Evolutionary conservation across 53 echinoderm and acorn worm species (phyloP).

Genomic region (Pentamera pediparva): DNA sequence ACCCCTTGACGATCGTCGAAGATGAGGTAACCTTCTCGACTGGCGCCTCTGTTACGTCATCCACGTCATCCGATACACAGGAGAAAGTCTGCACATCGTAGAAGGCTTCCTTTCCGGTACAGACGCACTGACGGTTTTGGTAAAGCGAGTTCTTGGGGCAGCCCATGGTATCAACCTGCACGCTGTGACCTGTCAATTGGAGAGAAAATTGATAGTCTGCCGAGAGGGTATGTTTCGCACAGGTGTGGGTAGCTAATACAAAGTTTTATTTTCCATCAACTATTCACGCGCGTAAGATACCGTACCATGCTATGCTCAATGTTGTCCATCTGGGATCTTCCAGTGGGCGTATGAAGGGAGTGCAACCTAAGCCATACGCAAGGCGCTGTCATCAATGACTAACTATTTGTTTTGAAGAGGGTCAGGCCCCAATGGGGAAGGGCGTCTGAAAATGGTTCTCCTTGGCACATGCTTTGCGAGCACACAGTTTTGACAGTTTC

Average conservation of each 20-base stretch:
- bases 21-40: neutral
- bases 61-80: neutral
- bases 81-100: constrained; percentile 42
- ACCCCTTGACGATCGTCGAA: neutral
- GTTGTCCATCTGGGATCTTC: too few species aligned
- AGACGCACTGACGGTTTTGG: constrained; percentile 35
- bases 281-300: neutral
- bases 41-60: neutral
- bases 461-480: too few species aligned
- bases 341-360: neutral
- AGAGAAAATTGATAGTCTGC: neutral
- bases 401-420: too few species aligned
- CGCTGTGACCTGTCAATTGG: constrained; percentile 24
- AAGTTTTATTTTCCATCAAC: neutral
- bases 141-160: constrained; percentile 54
- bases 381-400: too few species aligned
- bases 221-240: too few species aligned
- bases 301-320: too few species aligned
- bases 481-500: too few species aligned
- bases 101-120: constrained; percentile 11
- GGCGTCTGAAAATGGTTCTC: too few species aligned
- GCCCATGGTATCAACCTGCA: constrained; percentile 39
- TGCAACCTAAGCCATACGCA: too few species aligned
- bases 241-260: neutral
- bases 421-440: too few species aligned